These are phyloP conservation scores for Brachionus paranguensis DNA, from an alignment of 1,140 invertebrate genomes.

Conservation along the genomic window DNA sequence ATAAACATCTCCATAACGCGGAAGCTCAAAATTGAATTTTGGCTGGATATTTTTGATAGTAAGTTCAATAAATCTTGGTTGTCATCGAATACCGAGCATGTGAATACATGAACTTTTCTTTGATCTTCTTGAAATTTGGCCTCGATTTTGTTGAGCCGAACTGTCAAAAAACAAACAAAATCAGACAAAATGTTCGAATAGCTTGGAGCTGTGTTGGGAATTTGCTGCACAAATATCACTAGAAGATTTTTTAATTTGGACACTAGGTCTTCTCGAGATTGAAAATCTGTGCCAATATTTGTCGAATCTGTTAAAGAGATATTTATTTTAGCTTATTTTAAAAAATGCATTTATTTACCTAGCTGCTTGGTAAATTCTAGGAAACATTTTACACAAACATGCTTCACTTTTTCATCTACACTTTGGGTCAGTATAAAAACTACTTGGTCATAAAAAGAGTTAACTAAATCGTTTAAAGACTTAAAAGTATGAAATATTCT, in stretches of 20 bases:
- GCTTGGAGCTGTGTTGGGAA: not conserved
- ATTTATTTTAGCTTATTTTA: not conserved
- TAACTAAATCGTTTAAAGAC: not conserved
- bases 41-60: not conserved
- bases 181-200: not conserved
- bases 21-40: not conserved
- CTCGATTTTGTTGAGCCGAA: not conserved
- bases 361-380: not conserved
- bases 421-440: not conserved
- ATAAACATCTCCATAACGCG: conserved; percentile 6
- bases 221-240: not conserved
- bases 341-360: not conserved
- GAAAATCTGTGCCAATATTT: not conserved
- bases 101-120: conserved; percentile 22
- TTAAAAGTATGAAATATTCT: conserved; percentile 5
- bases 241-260: not conserved
- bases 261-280: not conserved
- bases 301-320: not conserved
- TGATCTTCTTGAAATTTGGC: not conserved
- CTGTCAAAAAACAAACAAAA: conserved; percentile 14
- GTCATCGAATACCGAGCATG: conserved; percentile 23
- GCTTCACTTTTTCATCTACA: conserved; percentile 15
- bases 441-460: not conserved
- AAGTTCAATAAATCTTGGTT: not conserved
- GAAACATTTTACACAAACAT: not conserved